Conservation (phyloP, 2,888 invertebrate genomes). For the Stenodera caucasica region DNA sequence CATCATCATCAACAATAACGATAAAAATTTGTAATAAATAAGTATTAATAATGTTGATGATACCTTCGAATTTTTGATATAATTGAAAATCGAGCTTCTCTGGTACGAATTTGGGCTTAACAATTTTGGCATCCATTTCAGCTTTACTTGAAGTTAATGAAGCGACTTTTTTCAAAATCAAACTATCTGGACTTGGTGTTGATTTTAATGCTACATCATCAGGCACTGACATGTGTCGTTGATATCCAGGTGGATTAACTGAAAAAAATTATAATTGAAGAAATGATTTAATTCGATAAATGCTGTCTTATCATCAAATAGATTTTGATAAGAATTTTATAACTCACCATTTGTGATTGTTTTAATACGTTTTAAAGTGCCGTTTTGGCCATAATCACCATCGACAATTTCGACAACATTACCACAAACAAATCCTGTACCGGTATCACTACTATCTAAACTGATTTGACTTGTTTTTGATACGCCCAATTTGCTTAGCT, state of each 20-base stretch:
- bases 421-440: constrained; percentile 43
- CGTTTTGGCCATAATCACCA: constrained; percentile 29
- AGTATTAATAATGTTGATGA: constrained; percentile 34
- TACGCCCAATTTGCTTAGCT: constrained; percentile 53
- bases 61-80: constrained; percentile 93
- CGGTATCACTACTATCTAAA: constrained; percentile 48
- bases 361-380: constrained; percentile 27
- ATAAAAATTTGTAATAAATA: not conserved
- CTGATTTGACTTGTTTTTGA: constrained; percentile 55
- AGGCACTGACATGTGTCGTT: constrained; percentile 52
- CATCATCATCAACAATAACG: not conserved
- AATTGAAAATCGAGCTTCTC: constrained; percentile 85
- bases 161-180: constrained; percentile 81
- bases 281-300: too few relatives aligned
- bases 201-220: constrained; percentile 47
- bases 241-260: constrained; percentile 43
- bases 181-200: constrained; percentile 60
- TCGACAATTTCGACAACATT: constrained; percentile 47
- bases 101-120: constrained; percentile 76
- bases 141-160: constrained; percentile 77
- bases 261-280: too few relatives aligned
- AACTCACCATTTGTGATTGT: constrained; percentile 2
- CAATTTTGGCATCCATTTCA: constrained; percentile 66
- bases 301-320: too few relatives aligned
- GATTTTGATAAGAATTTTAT: not conserved